A percentile compares a stretch with the other conserved stretches of the same genome.
phyloP scores from a whole-genome alignment of 2,113 vertebrate species.

The Rhea pennata region DNA sequence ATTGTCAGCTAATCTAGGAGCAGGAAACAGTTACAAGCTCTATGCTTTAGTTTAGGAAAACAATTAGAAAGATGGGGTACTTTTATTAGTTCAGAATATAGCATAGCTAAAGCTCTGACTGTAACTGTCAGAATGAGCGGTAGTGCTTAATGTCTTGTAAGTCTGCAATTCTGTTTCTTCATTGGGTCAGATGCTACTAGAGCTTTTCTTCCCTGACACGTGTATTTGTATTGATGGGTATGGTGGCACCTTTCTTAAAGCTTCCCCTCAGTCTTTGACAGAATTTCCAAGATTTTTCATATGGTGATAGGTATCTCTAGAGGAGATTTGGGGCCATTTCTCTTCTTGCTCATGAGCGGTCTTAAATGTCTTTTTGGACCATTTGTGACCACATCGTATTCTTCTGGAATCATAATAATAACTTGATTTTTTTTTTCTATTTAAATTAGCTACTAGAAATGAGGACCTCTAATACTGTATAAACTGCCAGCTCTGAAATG shows the following conservation, averaged over 20 bases:
- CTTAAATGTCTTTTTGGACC: not conserved
- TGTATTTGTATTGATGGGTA: not conserved
- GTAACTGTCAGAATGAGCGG: not conserved
- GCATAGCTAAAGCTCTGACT: not conserved
- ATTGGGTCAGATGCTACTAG: not conserved
- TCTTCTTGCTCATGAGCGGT: not conserved
- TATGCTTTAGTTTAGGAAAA: not conserved
- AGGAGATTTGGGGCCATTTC: not conserved
- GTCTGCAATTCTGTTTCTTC: not conserved
- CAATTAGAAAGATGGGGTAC: not conserved
- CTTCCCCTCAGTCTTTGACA: not conserved
- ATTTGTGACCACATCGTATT: not conserved
- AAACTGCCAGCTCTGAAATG: not conserved
- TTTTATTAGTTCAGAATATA: not conserved
- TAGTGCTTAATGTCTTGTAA: not conserved
- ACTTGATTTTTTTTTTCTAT: not conserved
- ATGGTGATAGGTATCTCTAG: not conserved
- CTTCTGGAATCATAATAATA: slow-evolving; percentile 35
- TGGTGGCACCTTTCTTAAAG: not conserved
- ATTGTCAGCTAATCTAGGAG: not conserved
- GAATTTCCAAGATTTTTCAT: not conserved
- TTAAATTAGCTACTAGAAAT: slow-evolving; percentile 20
- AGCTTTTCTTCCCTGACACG: not conserved
- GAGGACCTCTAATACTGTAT: not conserved
- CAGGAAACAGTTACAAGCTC: not conserved